A percentile compares a stretch with the other conserved stretches of the same genome.
Evolutionary conservation across 2,113 vertebrate species (phyloP).

Genomic region (Salvelinus fontinalis): DNA sequence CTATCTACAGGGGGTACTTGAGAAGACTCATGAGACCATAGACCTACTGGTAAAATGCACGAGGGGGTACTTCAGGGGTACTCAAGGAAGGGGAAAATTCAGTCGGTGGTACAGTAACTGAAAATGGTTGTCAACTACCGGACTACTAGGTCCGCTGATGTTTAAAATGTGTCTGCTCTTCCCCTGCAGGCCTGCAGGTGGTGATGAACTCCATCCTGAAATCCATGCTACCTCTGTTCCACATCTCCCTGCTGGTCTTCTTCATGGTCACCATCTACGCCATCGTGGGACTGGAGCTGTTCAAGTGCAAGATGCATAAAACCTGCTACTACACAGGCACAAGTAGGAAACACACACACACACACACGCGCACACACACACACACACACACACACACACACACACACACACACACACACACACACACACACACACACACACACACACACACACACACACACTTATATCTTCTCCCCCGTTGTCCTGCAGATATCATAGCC

Average conservation of each 20-base stretch:
- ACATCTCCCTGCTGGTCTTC: slow-evolving; percentile 88
- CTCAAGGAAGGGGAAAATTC: too few relatives aligned
- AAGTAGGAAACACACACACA: slow-evolving; percentile 54
- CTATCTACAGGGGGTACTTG: too few relatives aligned
- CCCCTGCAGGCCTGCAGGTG: slow-evolving; percentile 84
- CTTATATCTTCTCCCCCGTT: neutral
- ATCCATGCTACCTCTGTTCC: slow-evolving; percentile 89
- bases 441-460: neutral
- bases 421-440: neutral
- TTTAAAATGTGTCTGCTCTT: neutral
- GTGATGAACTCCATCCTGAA: slow-evolving; percentile 94
- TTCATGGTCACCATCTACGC: slow-evolving; percentile 96
- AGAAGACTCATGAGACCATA: too few relatives aligned
- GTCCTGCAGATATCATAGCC: slow-evolving; percentile 80
- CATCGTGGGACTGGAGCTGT: slow-evolving; percentile 89
- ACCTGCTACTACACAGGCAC: slow-evolving; percentile 87
- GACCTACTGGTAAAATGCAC: too few relatives aligned
- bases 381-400: neutral
- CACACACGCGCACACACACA: neutral
- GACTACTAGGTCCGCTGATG: too few relatives aligned
- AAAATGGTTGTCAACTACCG: too few relatives aligned
- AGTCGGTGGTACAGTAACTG: too few relatives aligned
- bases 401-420: neutral
- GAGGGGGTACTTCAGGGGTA: too few relatives aligned
- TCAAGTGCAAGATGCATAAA: slow-evolving; percentile 96